A percentile compares a stretch with the other conserved stretches of the same genome.
Evolutionary conservation across 64 coral and sea anemone genomes (phyloP).

Genomic region (Porites lutea): DNA sequence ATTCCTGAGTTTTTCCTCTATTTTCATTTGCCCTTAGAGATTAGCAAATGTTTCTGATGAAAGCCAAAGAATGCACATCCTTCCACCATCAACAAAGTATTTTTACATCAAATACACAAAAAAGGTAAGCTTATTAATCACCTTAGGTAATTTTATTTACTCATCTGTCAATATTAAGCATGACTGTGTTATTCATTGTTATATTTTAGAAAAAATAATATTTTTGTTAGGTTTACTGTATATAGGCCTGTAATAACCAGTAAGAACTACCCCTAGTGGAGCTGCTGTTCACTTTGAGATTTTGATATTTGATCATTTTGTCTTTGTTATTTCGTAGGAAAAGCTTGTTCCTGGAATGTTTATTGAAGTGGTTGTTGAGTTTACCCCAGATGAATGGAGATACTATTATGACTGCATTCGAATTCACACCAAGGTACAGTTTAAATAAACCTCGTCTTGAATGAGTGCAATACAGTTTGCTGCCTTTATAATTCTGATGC

Average conservation of each 20-base stretch:
- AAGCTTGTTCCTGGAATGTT: slow-evolving; percentile 97
- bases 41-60: slow-evolving; percentile 93
- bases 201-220: too few species aligned
- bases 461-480: neutral
- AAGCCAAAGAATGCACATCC: slow-evolving; percentile 98
- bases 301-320: neutral
- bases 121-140: slow-evolving; percentile 63
- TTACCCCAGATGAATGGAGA: slow-evolving; percentile 93
- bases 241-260: too few species aligned
- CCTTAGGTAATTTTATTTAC: too few species aligned
- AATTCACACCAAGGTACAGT: slow-evolving; percentile 91
- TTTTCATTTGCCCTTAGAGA: slow-evolving; percentile 62
- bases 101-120: slow-evolving; percentile 98
- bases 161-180: too few species aligned
- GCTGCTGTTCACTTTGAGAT: too few species aligned
- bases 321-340: slow-evolving; percentile 66
- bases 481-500: neutral
- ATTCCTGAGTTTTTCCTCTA: too few species aligned
- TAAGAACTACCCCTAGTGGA: too few species aligned
- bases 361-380: slow-evolving; percentile 91
- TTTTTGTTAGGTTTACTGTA: too few species aligned
- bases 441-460: neutral
- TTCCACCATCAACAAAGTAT: slow-evolving; percentile 94
- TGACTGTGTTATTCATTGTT: too few species aligned
- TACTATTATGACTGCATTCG: slow-evolving; percentile 99